Conservation (phyloP, 53 echinoderm and acorn worm genomes). For the Zoroaster sp. region DNA sequence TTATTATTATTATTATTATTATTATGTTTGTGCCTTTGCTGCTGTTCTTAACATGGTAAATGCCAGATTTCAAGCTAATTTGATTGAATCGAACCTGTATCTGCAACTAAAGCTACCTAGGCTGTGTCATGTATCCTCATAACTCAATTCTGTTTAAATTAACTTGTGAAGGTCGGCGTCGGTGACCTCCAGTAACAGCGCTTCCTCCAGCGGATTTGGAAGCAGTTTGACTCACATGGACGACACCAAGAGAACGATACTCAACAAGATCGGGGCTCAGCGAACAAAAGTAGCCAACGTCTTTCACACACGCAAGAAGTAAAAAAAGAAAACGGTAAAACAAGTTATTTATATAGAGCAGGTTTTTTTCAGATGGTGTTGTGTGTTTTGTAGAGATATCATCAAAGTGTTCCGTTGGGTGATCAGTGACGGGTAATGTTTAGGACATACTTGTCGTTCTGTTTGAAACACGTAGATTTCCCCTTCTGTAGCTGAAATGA, state of each 20-base stretch:
- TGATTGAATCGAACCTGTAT: no score
- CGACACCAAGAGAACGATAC: conserved; percentile 72
- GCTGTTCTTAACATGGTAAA: no score
- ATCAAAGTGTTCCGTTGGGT: neutral
- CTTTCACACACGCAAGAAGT: conserved; percentile 87
- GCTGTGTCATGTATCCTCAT: no score
- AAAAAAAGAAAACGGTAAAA: neutral
- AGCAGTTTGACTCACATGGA: conserved; percentile 51
- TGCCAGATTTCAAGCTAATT: no score
- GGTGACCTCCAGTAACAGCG: conserved; percentile 51
- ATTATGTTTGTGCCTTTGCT: no score
- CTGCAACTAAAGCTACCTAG: no score
- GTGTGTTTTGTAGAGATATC: no score
- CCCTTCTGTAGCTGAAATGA: neutral
- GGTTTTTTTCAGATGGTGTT: no score
- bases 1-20: no score
- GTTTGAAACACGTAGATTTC: neutral
- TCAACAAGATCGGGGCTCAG: conserved; percentile 89
- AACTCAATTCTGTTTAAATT: no score
- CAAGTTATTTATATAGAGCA: neutral
- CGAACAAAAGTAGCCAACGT: conserved; percentile 82
- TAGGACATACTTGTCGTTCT: neutral
- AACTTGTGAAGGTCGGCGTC: conserved; percentile 61
- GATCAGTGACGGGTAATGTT: neutral
- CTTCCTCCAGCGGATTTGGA: conserved; percentile 52